Percentiles rank a stretch among this genome's conserved stretches.
Evolutionary conservation across 2,888 invertebrate species (phyloP).

Genomic region (Nemotelus pantherinus): DNA sequence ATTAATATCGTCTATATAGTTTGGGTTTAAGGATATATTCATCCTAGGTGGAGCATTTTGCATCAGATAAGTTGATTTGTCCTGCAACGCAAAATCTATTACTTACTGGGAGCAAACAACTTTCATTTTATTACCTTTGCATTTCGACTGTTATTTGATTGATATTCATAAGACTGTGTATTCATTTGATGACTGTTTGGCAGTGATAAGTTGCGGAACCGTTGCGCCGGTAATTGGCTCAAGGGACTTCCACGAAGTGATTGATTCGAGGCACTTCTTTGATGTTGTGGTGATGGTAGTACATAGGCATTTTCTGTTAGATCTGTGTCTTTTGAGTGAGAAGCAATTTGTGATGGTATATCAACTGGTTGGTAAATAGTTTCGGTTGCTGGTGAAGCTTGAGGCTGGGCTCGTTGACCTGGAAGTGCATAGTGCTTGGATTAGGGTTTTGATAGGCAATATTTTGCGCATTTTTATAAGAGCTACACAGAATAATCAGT

Average conservation of each 20-base stretch:
- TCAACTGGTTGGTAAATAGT: constrained; percentile 61
- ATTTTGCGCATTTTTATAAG: too few species aligned
- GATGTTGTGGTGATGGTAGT: constrained; percentile 58
- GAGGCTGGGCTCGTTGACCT: constrained; percentile 66
- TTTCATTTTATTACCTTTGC: constrained; percentile 11
- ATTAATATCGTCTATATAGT: constrained; percentile 75
- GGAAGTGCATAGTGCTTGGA: background rate
- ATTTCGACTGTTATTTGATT: constrained; percentile 13
- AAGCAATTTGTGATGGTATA: constrained; percentile 47
- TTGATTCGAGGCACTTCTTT: constrained; percentile 57
- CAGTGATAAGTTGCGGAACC: constrained; percentile 63
- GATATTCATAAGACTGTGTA: constrained; percentile 20
- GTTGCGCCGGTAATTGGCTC: constrained; percentile 56
- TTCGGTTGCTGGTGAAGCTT: constrained; percentile 63
- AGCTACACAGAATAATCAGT: too few species aligned
- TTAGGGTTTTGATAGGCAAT: background rate
- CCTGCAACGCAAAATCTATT: constrained; percentile 4
- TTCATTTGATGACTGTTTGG: constrained; percentile 56
- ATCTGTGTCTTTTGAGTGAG: constrained; percentile 44
- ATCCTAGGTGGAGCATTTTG: constrained; percentile 52
- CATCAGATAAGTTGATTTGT: constrained; percentile 38
- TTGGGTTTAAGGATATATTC: constrained; percentile 63
- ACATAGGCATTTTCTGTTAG: constrained; percentile 44
- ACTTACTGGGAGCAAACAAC: background rate
- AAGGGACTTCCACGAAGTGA: constrained; percentile 51